Evolutionary conservation across 2,797 vertebrate species (phyloP), one percentile per base, ranked within the genome.

Genomic region (Prunella strophiata): DNA sequence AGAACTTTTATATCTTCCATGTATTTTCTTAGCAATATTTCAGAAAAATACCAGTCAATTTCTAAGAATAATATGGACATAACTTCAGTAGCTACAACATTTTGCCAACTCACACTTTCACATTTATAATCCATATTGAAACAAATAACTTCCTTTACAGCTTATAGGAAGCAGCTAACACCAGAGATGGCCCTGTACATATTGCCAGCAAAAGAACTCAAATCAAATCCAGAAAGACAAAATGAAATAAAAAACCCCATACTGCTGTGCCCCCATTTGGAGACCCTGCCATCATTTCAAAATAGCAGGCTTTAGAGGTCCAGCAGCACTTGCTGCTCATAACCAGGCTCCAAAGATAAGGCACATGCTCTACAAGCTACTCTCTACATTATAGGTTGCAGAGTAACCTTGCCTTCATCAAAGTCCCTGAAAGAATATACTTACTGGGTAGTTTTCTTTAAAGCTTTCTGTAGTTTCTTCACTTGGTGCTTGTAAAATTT

Each of bases 401-500:
- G 52, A 85, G 29, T 21, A 67, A 47, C 40, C 83, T 88, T 57
- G 63, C 59, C 36, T 76, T 86, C 34, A 59, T 42, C 8, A 29
- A 68, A 61, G 17, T 59, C 47, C 34, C 76, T 86, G 43, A 86
- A 75, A 81, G 80, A 94, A 91, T 54, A 93, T 43, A 97, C 84
- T 96, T 96, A 98, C 98, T 96, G 97, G 54, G 93, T 71, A 54
- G 92, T 97, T 83, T 95, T 98, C 96, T 97, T 98, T 51, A 98
- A 94, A 62, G 97, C 87, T 78, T 97, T 98, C 76, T 99, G 98
- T 97, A 99, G 70, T 57, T 97, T 98, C 91, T 96, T 98, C 83
- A 98, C 96, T 58, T 98, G 98, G 50, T 98, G 97, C 95, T 99
- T 99, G 97, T 98, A 98, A 87, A 98, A 96, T 96, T 98, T 98